Base-by-base conservation (phyloP, 2,797 vertebrate species). In the Sphaeramia orbicularis region DNA sequence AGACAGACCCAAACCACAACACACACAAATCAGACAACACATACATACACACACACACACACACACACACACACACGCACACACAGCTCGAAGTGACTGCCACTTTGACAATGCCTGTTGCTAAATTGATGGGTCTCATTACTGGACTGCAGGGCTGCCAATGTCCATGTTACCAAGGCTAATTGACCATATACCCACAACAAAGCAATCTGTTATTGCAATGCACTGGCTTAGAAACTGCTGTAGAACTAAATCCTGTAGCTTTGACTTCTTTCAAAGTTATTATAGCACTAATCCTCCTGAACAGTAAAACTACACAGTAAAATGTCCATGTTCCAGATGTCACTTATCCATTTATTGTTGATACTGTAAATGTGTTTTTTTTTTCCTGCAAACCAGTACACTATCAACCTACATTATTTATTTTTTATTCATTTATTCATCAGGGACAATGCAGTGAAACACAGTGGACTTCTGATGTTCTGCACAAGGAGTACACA, bases 71-170 rank as follows among this genome's bases (percentile, higher is more conserved):
- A 35, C 19, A 44, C 53, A 18, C 65, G 52, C 44, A 47, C 43
- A 10, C 32, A 59, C 12, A 67, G 27, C 40, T 66, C 41, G 14
- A 41, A 74, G 65, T 68, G 78, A 65, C 59, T 63, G 66, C 64
- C 69, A 55, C 45, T 59, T 49, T 7, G 2, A 80, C 81, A 76
- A 59, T 69, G 56, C 48, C 77, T 72, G 10, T 11, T 62, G 60
- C 77, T 81, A 52, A 87, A 90, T 86, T 76, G 79, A 92, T 86
- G 87, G 75, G 40, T 55, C 81, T 87, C 87, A 87, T 90, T 88
- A 87, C 66, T 41, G 74, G 58, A 66, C 12, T 42, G 66, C 54
- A 53, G 14, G 30, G 24, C 60, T 78, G 81, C 82, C 80, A 85
- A 58, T 64, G 70, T 77, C 64, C 67, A 54, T 56, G 74, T 71